Conservation (phyloP, 2,888 invertebrate species). For the Amblyteles armatorius region DNA sequence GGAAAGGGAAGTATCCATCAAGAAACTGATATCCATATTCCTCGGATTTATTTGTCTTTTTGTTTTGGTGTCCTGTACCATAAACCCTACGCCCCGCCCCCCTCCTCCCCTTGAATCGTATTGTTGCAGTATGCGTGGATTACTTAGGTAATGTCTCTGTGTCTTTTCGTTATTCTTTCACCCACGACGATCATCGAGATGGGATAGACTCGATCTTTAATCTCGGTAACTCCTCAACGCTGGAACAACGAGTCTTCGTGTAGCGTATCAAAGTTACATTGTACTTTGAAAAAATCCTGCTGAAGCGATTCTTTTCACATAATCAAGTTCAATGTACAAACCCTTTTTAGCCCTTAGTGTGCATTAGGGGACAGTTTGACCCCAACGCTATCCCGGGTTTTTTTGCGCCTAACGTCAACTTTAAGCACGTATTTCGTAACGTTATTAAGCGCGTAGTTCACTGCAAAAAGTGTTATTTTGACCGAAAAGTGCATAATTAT, state of each 20-base stretch:
- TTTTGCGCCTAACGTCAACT: too few relatives aligned
- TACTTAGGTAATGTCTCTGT: slow-evolving; percentile 81
- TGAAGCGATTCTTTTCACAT: background rate
- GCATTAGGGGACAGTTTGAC: too few relatives aligned
- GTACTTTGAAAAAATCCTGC: background rate
- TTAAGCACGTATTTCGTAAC: too few relatives aligned
- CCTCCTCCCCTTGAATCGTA: slow-evolving; percentile 70
- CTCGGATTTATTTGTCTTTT: slow-evolving; percentile 28
- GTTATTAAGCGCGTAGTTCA: too few relatives aligned
- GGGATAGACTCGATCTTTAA: slow-evolving; percentile 54
- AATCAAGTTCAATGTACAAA: background rate
- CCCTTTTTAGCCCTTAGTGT: background rate
- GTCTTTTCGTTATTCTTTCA: slow-evolving; percentile 70
- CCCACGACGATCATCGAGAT: slow-evolving; percentile 42
- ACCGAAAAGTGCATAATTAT: too few relatives aligned
- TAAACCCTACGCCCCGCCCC: slow-evolving; percentile 16
- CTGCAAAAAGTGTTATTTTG: too few relatives aligned
- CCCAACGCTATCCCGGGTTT: too few relatives aligned
- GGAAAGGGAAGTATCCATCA: slow-evolving; percentile 12
- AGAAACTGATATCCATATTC: slow-evolving; percentile 14
- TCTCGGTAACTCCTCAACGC: background rate
- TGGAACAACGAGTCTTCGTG: slow-evolving; percentile 44
- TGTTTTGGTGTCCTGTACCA: slow-evolving; percentile 18
- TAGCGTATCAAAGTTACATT: background rate
- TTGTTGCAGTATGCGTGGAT: slow-evolving; percentile 82